These are phyloP conservation scores for Nothocercus nigrocapillus DNA, from an alignment of 2,113 vertebrate genomes.

Conservation along the genomic window DNA sequence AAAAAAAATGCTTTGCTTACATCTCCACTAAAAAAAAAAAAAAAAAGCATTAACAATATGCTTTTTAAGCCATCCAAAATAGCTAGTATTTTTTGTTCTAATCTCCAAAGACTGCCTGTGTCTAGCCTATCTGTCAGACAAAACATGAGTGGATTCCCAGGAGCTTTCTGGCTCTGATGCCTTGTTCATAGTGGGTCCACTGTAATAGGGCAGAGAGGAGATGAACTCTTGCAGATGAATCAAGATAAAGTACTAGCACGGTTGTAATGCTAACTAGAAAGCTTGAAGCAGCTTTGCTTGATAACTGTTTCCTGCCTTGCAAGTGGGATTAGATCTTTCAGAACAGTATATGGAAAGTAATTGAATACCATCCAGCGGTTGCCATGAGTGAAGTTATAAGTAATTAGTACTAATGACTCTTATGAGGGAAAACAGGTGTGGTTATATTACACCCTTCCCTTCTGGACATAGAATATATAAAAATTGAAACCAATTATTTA, in stretches of 20 bases:
- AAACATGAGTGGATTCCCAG: background rate
- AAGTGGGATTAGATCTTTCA: conserved; percentile 21
- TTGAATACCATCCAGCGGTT: conserved; percentile 63
- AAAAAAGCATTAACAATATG: background rate
- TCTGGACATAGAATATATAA: background rate
- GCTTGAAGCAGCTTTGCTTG: background rate
- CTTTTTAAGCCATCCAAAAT: background rate
- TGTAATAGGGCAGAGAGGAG: background rate
- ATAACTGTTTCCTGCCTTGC: background rate
- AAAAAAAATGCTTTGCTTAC: background rate
- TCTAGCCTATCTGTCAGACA: background rate
- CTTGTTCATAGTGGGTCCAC: background rate
- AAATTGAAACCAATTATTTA: background rate
- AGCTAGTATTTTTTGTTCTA: background rate
- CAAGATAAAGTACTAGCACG: background rate
- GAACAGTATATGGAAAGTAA: conserved; percentile 67
- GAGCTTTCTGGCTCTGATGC: background rate
- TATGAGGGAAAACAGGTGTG: conserved; percentile 59
- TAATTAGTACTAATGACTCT: conserved; percentile 74
- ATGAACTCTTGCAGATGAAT: background rate
- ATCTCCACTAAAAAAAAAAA: background rate
- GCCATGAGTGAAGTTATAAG: conserved; percentile 69
- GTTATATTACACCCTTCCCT: conserved; percentile 27
- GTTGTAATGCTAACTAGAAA: background rate
- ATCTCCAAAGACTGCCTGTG: background rate